Evolutionary conservation across 2,113 vertebrate genomes (phyloP), one percentile per base, ranked within the genome.

Genomic region (Caranx ignobilis): DNA sequence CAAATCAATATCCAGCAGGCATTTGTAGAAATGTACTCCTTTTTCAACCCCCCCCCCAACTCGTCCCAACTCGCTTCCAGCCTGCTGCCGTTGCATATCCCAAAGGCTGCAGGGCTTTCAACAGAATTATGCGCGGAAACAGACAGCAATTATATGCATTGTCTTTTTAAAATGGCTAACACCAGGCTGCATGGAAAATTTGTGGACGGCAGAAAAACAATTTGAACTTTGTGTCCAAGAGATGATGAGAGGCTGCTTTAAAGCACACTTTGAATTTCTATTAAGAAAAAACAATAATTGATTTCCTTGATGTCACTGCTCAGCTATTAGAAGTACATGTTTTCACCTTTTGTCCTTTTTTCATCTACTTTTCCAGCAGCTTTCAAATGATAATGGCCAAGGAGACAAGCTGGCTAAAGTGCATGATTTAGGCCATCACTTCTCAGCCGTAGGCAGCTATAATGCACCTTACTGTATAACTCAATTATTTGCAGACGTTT

Each of bases 1-100:
- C 83, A 89, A 92, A 93, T 92, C 47, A 76, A 61, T 61, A 73
- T 80, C 77, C 75, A 66, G 65, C 59, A 86, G 77, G 32, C 79
- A 75, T 83, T 80, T 78, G 72, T 76, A 31, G 50, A 67, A 68
- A 39, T 81, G 35, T 43, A 21, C 54, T 69, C 78, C 70, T 78
- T 74, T 7, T 41, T 71, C 73, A 87, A 67, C 41, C 72, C 47
- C 39, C 64, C 26, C 26, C 26, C 26, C 26, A 64, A 18, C 81
- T 61, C 57, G 18, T 73, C 60, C 72, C 48, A 60, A 1, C 39
- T 79, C 54, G 6, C 76, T 57, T 64, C 62, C 72, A 75, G 57
- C 56, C 84, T 62, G 35, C 71, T 79, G 35, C 71, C 77, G 74
- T 66, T 84, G 82, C 70, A 57, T 79, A 79, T 82, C 83, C 75